Base-by-base conservation (phyloP, 2,888 invertebrate species). In the Reticulitermes lucifugus region DNA sequence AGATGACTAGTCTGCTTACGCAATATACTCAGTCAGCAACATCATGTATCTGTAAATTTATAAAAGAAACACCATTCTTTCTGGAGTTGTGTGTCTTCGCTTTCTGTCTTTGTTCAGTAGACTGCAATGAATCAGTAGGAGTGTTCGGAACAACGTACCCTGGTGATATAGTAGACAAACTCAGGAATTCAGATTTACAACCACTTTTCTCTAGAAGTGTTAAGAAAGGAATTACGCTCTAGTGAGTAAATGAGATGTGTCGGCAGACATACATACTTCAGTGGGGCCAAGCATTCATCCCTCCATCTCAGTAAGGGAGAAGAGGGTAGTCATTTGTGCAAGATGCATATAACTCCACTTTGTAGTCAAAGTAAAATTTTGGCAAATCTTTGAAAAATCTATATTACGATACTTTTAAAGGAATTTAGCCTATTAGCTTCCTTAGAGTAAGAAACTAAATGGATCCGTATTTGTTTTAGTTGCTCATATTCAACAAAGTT, bases 161-260 rank as follows among this genome's bases (percentile, higher is more conserved):
- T 29, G 29, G 73, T 73, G 73, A 73, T 73, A 73, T 73, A 73
- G 73, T 73, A 73, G 73, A 73, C 73, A 73, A 73, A 73, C 73
- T 73, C 73, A 73, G 73, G 73, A 73, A 73, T 73, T 59, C 77
- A 81, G 84, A 84, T 81, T 81, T 81, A 84, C 84, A 43, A 77
- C 41, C 65, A 75, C 83, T 77, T 77, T 59, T 60, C 55, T 21
- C 18, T 65, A 75, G 91, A 92, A 92, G 92, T 92, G 92, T 91
- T 91, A 90, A 91, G 80, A 80, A 70, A 84, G 91, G 92, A 92
- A 92, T 92, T 92, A 92, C 92, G 91, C 91, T 89, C 89, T 89
- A 89, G 90, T 88, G 89, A 90, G 91, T 91, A 92, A 92, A 92
- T 92, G 92, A 92, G 92, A 92, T 92, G 92, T 92, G 92, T 91